phyloP scores from a whole-genome alignment of 2,797 vertebrate species.

The Acestrorhynchus altus region DNA sequence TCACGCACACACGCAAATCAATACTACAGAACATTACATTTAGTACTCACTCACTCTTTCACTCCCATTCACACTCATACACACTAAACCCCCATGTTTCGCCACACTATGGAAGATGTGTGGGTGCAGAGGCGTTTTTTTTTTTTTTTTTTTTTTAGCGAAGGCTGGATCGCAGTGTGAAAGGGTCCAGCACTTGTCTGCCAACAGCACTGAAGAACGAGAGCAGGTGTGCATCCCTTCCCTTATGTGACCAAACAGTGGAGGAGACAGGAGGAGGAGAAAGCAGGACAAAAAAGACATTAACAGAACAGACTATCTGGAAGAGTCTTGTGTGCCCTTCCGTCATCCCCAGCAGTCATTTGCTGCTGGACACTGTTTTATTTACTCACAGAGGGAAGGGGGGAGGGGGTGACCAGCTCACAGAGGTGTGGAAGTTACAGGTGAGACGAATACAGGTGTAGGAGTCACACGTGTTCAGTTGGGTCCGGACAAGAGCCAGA shows the following conservation, averaged over 20 bases:
- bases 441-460: conserved; percentile 1
- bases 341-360: too few species aligned
- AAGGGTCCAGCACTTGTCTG: not conserved
- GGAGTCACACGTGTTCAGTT: not conserved
- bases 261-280: not conserved
- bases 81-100: conserved; percentile 24
- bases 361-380: not conserved
- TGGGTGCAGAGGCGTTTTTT: not conserved
- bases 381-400: not conserved
- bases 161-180: not conserved
- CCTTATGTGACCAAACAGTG: conserved; percentile 7
- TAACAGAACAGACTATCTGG: not conserved
- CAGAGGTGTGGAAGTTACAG: conserved; percentile 17
- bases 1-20: not conserved
- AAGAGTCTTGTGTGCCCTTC: not conserved
- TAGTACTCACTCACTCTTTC: not conserved
- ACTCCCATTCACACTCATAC: not conserved
- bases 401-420: not conserved
- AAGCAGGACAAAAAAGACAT: not conserved
- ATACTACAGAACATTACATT: not conserved
- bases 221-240: conserved; percentile 23
- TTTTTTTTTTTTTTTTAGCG: not conserved
- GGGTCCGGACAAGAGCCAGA: conserved; percentile 3
- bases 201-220: conserved; percentile 2
- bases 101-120: conserved; percentile 33